Percentiles rank a stretch among this genome's conserved stretches.
phyloP scores from a whole-genome alignment of 2,113 vertebrate species.

The Vireo altiloquus region DNA sequence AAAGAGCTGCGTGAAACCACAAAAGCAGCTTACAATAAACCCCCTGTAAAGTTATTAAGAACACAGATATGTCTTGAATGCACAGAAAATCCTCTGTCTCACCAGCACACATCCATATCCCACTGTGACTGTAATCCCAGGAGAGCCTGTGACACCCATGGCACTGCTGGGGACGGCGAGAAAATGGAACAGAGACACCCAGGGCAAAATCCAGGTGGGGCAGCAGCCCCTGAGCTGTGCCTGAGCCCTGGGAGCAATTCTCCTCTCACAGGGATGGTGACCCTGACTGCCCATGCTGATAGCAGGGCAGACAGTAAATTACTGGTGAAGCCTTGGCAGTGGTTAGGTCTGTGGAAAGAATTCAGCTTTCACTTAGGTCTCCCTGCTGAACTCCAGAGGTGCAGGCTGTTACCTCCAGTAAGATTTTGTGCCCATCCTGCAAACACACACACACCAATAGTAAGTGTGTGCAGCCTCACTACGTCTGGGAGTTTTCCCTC shows the following conservation, averaged over 20 bases:
- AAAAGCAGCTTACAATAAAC: constrained; percentile 47
- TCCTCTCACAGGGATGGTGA: fast-evolving
- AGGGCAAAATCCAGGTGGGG: background rate
- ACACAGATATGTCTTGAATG: background rate
- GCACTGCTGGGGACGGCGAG: fast-evolving
- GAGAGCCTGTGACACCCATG: fast-evolving
- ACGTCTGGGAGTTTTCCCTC: background rate
- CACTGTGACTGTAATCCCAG: background rate
- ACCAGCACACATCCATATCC: background rate
- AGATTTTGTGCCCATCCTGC: background rate
- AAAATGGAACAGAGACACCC: background rate
- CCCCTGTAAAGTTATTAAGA: constrained; percentile 25
- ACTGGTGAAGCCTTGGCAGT: background rate
- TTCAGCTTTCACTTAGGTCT: background rate
- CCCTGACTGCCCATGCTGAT: background rate
- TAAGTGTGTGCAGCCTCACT: background rate
- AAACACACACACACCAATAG: fast-evolving
- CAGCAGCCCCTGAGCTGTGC: background rate
- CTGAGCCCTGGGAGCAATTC: background rate
- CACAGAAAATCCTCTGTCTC: constrained; percentile 40
- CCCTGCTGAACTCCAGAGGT: background rate
- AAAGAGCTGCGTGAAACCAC: background rate
- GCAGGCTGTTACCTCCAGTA: background rate
- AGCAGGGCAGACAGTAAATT: background rate
- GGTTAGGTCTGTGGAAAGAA: background rate